A percentile compares a stretch with the other conserved stretches of the same genome.
Conservation (phyloP, 1,140 invertebrate genomes). For the Temnothorax longispinosus region DNA sequence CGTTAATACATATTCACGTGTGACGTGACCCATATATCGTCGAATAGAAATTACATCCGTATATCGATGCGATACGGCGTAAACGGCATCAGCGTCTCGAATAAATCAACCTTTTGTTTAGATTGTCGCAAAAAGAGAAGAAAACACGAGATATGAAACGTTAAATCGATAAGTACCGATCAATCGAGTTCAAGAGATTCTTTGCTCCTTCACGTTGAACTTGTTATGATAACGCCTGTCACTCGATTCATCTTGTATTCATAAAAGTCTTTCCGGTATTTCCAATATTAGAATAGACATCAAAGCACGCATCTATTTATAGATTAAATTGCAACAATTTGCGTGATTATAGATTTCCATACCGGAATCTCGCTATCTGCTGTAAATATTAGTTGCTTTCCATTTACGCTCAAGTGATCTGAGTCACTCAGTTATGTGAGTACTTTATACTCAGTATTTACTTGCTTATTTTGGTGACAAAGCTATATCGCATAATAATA, state of each 20-base stretch:
- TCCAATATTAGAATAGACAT: not conserved
- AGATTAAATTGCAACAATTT: conserved; percentile 36
- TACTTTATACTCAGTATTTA: too few species aligned
- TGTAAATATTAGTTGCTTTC: not conserved
- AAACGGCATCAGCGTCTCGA: not conserved
- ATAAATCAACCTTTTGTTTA: not conserved
- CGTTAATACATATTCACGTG: conserved; percentile 22
- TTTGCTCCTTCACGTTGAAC: not conserved
- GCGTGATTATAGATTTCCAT: conserved; percentile 9
- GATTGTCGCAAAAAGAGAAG: not conserved
- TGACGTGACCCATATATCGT: conserved; percentile 7
- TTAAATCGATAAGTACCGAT: not conserved
- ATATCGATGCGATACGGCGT: not conserved
- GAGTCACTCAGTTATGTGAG: too few species aligned
- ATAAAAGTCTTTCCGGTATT: not conserved
- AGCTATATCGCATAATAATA: too few species aligned
- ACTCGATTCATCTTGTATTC: conserved; percentile 8
- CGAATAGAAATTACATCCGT: conserved; percentile 30
- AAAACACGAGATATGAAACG: not conserved
- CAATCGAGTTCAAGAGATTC: conserved; percentile 9
- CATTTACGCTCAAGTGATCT: too few species aligned
- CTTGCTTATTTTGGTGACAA: too few species aligned
- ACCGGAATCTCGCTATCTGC: conserved; percentile 1
- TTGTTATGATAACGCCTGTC: not conserved
- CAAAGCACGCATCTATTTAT: conserved; percentile 9